Percentiles rank a stretch among this genome's conserved stretches.
These are phyloP conservation scores for Geopemphigus sp. DNA, from an alignment of 1,140 invertebrate species.

Conservation along the genomic window DNA sequence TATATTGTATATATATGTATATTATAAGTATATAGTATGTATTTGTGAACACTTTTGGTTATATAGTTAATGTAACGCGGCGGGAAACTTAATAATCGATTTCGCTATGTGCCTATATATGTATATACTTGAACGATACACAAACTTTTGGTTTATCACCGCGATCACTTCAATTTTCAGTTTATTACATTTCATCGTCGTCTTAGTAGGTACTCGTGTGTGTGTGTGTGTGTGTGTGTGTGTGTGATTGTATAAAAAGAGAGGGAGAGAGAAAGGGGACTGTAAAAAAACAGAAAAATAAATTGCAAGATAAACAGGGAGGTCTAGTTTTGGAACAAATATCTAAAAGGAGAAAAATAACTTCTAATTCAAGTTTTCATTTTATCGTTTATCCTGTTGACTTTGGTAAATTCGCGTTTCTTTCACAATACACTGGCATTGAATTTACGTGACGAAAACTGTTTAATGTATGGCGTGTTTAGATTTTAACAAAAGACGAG, in stretches of 20 bases:
- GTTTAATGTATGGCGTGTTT: too few species aligned
- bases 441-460: neutral
- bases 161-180: constrained; percentile 1
- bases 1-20: too few species aligned
- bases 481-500: too few species aligned
- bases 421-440: neutral
- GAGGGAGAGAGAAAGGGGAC: too few species aligned
- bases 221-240: neutral
- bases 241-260: neutral
- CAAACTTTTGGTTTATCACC: neutral
- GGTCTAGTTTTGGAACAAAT: neutral
- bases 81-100: neutral
- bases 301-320: constrained; percentile 5
- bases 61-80: neutral
- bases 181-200: neutral
- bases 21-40: too few species aligned
- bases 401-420: neutral
- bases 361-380: too few species aligned
- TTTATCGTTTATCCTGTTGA: constrained; percentile 25
- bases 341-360: neutral
- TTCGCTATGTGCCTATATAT: neutral
- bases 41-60: too few species aligned
- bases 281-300: neutral
- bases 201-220: neutral
- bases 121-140: neutral